Evolutionary conservation across 1,140 invertebrate species (phyloP), one percentile per base, ranked within the genome.

Genomic region (Bombus haemorrhoidalis): DNA sequence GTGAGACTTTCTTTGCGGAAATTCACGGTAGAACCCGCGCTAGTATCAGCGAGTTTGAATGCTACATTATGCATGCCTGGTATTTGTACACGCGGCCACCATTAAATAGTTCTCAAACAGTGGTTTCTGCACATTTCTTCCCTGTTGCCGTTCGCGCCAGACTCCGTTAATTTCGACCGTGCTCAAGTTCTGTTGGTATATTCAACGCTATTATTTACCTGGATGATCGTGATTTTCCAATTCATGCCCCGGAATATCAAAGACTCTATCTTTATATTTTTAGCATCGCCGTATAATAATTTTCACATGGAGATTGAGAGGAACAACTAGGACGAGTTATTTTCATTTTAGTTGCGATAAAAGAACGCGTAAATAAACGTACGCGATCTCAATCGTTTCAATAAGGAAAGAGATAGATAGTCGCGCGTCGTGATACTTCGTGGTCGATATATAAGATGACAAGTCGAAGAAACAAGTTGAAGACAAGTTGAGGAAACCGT

Each of bases 91-190:
- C 15, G 4, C 8, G 28, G 34, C 25, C 15, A 22, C 47, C 71
- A 43, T 85, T 81, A 85, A 85, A 85, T 81, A 81, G 71, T 81
- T 81, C 47, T 43, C 69, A 57, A 37, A 34, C 77, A 66, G 28
- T 5, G 6, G 76, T 8, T 32, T 37, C 41, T 22, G 32, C 47
- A 1, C 32, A 4, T 22, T 69, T 43, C 77, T 43, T 59, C 37
- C 43, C 32, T 8, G 1, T n/a, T 68, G 66, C 43, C 43, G 39
- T 32, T 47, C 25, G 71, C 10, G 1, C 34, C 8, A 82, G 28
- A 39, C 37, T 15, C 37, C 0, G 59, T 28, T 81, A 57, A 81
- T 81, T 81, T 74, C 78, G 22, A n/a, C 22, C 15, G 3, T 3
- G 3, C 22, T 25, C 32, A 15, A 22, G 13, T 25, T 32, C 47